These are phyloP conservation scores for Chaenocephalus aceratus DNA, from an alignment of 2,113 vertebrate species.

Conservation along the genomic window DNA sequence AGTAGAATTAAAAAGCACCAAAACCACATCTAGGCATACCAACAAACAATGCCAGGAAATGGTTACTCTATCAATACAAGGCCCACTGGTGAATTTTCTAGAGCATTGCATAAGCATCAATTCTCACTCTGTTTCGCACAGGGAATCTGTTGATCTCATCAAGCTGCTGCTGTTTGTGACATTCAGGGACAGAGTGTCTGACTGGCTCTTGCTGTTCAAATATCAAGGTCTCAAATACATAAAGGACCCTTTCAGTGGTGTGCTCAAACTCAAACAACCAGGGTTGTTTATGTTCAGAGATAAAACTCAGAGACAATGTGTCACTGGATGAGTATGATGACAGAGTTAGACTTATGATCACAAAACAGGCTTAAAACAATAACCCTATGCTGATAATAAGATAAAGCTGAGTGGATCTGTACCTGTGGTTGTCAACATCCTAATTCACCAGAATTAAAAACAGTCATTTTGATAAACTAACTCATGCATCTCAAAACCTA, in stretches of 20 bases:
- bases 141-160: slow-evolving; percentile 35
- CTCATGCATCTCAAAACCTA: neutral
- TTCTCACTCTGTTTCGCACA: slow-evolving; percentile 27
- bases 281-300: slow-evolving; percentile 6
- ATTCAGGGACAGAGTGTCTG: neutral
- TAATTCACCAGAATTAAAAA: neutral
- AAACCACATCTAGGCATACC: slow-evolving; percentile 4
- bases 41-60: slow-evolving; percentile 47
- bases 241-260: slow-evolving; percentile 9
- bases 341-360: neutral
- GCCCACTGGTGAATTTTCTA: slow-evolving; percentile 39
- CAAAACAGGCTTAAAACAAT: neutral
- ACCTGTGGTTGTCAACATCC: slow-evolving; percentile 8
- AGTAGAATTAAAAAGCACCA: neutral
- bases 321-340: neutral
- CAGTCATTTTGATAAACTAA: neutral
- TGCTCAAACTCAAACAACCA: neutral
- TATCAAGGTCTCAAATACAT: slow-evolving; percentile 28
- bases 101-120: slow-evolving; percentile 25
- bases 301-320: neutral
- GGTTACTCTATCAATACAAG: slow-evolving; percentile 12
- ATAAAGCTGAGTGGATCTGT: neutral
- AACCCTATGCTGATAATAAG: neutral
- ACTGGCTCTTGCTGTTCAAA: slow-evolving; percentile 17
- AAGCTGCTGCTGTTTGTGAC: slow-evolving; percentile 32